Conservation (phyloP, 2,113 vertebrate species). For the Emydura subglobosa region DNA sequence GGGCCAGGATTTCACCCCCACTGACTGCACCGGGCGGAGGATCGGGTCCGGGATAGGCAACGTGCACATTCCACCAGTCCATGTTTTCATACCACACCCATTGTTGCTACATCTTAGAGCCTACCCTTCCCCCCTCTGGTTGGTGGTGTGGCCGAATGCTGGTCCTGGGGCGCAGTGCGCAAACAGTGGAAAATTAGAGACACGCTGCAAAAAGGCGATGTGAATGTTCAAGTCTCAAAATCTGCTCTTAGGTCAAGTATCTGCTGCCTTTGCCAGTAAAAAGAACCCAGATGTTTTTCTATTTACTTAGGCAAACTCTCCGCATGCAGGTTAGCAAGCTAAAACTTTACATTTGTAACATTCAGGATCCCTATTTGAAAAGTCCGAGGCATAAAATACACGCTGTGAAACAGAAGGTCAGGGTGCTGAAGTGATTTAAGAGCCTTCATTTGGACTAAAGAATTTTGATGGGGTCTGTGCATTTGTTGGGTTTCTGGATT, state of each 20-base stretch:
- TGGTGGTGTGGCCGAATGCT: neutral
- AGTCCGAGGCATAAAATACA: slow-evolving; percentile 54
- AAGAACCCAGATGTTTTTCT: slow-evolving; percentile 81
- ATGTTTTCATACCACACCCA: neutral
- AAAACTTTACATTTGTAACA: slow-evolving; percentile 39
- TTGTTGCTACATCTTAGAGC: neutral
- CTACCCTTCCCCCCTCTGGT: neutral
- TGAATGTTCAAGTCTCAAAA: slow-evolving; percentile 53
- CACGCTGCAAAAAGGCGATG: slow-evolving; percentile 31
- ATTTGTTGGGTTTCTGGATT: slow-evolving; percentile 80
- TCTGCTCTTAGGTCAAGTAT: slow-evolving; percentile 75
- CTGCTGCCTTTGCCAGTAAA: slow-evolving; percentile 69
- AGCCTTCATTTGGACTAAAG: slow-evolving; percentile 60
- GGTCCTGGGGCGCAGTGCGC: slow-evolving; percentile 19
- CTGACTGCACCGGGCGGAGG: neutral
- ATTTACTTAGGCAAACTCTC: slow-evolving; percentile 71
- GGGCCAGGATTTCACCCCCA: neutral
- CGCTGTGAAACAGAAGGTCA: slow-evolving; percentile 60
- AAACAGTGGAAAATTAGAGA: slow-evolving; percentile 62
- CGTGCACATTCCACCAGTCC: neutral
- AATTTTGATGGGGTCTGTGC: slow-evolving; percentile 77
- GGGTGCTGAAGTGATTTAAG: slow-evolving; percentile 74
- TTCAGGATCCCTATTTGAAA: slow-evolving; percentile 62
- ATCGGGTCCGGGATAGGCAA: neutral
- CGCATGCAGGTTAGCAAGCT: slow-evolving; percentile 70